phyloP scores from a whole-genome alignment of 2,797 vertebrate species.

The Podarcis siculus region DNA sequence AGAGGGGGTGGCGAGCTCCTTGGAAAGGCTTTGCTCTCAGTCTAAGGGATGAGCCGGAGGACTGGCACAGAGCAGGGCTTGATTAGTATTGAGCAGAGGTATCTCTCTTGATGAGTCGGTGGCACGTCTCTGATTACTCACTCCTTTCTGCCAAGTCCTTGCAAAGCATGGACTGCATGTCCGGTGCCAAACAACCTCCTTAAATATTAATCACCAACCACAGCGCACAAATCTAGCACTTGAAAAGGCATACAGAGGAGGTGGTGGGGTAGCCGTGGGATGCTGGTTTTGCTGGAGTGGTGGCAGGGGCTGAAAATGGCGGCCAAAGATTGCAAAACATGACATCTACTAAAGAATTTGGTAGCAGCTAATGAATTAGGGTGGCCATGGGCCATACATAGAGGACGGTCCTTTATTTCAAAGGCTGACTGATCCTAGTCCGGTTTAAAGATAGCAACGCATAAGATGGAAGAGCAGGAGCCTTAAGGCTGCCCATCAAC shows the following conservation, averaged over 20 bases:
- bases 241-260: constrained; percentile 38
- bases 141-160: constrained; percentile 62
- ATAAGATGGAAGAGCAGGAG: too few species aligned
- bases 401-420: too few species aligned
- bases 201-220: constrained; percentile 67
- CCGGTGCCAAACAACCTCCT: constrained; percentile 60
- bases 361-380: background rate
- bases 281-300: background rate
- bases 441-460: too few species aligned
- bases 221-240: constrained; percentile 48
- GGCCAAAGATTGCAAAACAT: background rate
- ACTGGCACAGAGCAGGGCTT: constrained; percentile 64
- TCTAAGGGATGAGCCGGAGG: constrained; percentile 59
- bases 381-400: background rate
- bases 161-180: constrained; percentile 62
- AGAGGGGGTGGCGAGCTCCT: background rate
- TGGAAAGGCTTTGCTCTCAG: constrained; percentile 48
- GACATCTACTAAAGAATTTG: background rate
- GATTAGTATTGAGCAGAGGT: constrained; percentile 68
- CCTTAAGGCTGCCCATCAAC: too few species aligned
- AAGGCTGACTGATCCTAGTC: too few species aligned
- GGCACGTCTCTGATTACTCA: constrained; percentile 66
- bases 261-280: background rate
- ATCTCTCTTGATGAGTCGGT: constrained; percentile 68
- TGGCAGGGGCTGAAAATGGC: background rate